These are phyloP conservation scores for Acronicta aceris DNA, from an alignment of 2,888 invertebrate species.

Conservation along the genomic window DNA sequence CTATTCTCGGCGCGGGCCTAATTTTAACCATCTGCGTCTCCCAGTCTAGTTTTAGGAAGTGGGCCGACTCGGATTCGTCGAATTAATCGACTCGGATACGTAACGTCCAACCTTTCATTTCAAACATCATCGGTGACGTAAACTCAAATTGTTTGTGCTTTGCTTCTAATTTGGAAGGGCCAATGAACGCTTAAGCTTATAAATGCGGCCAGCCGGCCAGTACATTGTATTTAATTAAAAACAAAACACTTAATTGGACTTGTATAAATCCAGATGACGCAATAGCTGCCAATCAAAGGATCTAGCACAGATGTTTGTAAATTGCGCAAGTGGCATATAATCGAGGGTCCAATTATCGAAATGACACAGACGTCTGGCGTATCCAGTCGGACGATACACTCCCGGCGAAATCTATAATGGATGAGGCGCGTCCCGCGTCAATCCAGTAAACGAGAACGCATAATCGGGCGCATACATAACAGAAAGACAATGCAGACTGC, in stretches of 20 bases:
- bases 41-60: conserved; percentile 88
- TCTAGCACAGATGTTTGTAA: conserved; percentile 81
- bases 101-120: conserved; percentile 52
- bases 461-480: conserved; percentile 81
- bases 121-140: conserved; percentile 39
- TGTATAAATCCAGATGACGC: conserved; percentile 78
- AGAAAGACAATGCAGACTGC: conserved; percentile 67
- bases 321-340: conserved; percentile 78
- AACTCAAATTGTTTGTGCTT: conserved; percentile 34
- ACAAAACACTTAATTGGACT: conserved; percentile 77
- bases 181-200: conserved; percentile 45
- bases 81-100: conserved; percentile 71
- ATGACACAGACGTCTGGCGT: conserved; percentile 78
- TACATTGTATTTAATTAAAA: conserved; percentile 67
- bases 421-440: conserved; percentile 85
- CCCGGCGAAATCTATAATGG: conserved; percentile 86
- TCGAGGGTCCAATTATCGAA: conserved; percentile 85
- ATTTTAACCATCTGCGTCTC: conserved; percentile 89
- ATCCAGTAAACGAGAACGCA: conserved; percentile 85
- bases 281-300: conserved; percentile 81
- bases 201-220: conserved; percentile 41
- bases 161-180: conserved; percentile 35
- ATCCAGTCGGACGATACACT: conserved; percentile 75
- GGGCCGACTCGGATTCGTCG: conserved; percentile 80
- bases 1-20: conserved; percentile 87